These are phyloP conservation scores for Drosophila kurseongensis DNA, from an alignment of 1,140 invertebrate species.

Conservation along the genomic window DNA sequence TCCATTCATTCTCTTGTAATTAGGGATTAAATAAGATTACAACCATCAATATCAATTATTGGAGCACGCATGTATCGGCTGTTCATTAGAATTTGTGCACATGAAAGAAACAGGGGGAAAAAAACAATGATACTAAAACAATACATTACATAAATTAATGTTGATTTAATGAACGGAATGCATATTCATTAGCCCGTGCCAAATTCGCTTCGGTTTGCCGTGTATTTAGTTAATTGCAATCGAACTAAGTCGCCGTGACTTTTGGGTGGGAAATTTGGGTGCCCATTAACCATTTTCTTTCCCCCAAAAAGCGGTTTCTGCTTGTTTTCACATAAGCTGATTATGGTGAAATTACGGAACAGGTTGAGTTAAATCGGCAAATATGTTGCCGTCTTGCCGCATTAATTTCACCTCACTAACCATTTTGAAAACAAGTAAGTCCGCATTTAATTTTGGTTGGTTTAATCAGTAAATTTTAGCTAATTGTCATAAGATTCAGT, in stretches of 20 bases:
- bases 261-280: conserved; percentile 1
- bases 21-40: conserved; percentile 82
- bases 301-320: neutral
- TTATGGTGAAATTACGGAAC: conserved; percentile 9
- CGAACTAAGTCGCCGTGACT: conserved; percentile 32
- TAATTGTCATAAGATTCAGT: neutral
- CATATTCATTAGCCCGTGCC: conserved; percentile 69
- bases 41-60: conserved; percentile 83
- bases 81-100: conserved; percentile 79
- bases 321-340: conserved; percentile 18
- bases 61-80: conserved; percentile 68
- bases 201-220: conserved; percentile 41
- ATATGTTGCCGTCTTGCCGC: neutral
- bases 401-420: conserved; percentile 10
- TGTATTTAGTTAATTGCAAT: conserved; percentile 81
- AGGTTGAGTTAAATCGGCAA: neutral
- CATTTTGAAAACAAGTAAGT: conserved; percentile 10
- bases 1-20: conserved; percentile 78
- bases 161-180: conserved; percentile 79
- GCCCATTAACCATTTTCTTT: conserved; percentile 2
- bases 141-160: conserved; percentile 83
- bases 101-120: conserved; percentile 32
- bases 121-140: conserved; percentile 59
- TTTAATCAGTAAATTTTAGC: neutral
- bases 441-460: neutral